Evolutionary conservation across 2,797 vertebrate species (phyloP).

Genomic region (Sebastes cheni): DNA sequence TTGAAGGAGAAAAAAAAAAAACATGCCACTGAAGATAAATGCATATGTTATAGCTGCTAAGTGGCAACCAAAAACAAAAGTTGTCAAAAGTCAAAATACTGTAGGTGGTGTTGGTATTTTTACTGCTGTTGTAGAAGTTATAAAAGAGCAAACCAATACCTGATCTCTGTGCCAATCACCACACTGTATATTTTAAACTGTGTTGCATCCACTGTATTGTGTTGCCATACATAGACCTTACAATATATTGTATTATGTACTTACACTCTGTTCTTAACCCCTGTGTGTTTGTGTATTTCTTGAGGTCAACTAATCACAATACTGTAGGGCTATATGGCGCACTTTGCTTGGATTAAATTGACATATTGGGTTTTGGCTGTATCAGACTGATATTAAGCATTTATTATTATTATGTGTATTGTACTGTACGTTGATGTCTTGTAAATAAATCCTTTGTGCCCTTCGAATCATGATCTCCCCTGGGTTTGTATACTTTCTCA

Average conservation of each 20-base stretch:
- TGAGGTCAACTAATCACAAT: slow-evolving; percentile 2
- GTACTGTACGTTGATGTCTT: slow-evolving; percentile 13
- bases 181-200: not conserved
- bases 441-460: slow-evolving; percentile 51
- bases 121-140: slow-evolving; percentile 11
- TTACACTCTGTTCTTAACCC: not conserved
- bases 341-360: not conserved
- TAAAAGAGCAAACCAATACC: not conserved
- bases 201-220: not conserved
- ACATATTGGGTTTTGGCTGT: not conserved
- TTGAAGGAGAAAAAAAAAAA: not conserved
- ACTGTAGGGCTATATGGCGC: not conserved
- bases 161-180: not conserved
- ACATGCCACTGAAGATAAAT: not conserved
- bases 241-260: not conserved
- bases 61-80: not conserved
- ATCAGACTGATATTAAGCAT: not conserved
- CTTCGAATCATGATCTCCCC: not conserved
- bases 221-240: not conserved
- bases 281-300: slow-evolving; percentile 2
- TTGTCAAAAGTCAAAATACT: not conserved
- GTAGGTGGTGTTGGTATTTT: not conserved
- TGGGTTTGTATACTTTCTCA: not conserved
- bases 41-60: slow-evolving; percentile 26
- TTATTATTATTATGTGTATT: not conserved